These are phyloP conservation scores for Lamellibrachia satsuma DNA, from an alignment of 2,888 invertebrate species.

Conservation along the genomic window DNA sequence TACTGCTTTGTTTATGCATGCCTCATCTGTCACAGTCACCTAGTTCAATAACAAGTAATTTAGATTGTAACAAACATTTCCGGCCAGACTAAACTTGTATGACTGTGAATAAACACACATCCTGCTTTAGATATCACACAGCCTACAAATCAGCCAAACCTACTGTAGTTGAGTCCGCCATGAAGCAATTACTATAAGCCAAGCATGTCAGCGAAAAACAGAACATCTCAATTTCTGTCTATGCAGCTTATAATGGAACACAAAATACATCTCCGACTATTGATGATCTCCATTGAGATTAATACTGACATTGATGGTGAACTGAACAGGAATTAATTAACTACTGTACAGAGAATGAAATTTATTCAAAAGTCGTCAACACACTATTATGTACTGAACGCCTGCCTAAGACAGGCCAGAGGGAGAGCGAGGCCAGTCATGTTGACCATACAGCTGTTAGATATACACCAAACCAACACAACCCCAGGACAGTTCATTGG, in stretches of 20 bases:
- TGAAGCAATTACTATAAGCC: not conserved
- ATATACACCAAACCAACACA: not conserved
- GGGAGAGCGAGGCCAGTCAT: too few relatives aligned
- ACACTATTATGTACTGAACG: not conserved
- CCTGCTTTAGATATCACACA: not conserved
- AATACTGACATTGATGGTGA: not conserved
- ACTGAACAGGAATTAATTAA: not conserved
- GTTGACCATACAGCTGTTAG: not conserved
- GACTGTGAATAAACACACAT: constrained; percentile 9
- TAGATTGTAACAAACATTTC: constrained; percentile 17
- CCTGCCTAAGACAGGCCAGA: not conserved
- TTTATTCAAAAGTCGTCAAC: not conserved
- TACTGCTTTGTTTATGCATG: not conserved
- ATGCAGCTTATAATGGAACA: not conserved
- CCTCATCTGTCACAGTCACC: not conserved
- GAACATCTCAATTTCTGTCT: not conserved
- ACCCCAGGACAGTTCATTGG: not conserved
- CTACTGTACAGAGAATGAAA: not conserved
- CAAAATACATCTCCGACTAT: not conserved
- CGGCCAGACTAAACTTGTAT: not conserved
- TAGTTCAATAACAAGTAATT: not conserved
- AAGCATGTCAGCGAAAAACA: not conserved
- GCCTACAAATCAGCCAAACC: not conserved
- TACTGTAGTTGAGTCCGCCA: not conserved
- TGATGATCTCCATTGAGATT: not conserved